Conservation (phyloP, 2,888 invertebrate species). For the Spialia ferax region DNA sequence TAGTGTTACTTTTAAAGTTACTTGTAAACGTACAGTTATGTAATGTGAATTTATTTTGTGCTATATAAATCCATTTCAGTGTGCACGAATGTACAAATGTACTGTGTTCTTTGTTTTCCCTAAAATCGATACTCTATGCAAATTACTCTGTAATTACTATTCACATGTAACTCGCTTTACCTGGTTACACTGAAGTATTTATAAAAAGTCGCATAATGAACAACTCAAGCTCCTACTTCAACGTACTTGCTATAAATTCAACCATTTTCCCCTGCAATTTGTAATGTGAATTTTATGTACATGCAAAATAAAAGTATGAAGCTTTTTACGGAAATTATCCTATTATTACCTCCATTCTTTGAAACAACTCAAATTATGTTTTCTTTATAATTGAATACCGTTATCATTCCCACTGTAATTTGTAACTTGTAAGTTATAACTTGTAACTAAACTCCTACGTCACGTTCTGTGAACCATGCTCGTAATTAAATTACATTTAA, state of each 20-base stretch:
- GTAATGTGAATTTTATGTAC: background rate
- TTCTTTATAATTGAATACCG: no score
- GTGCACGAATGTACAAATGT: background rate
- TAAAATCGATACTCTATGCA: constrained; percentile 26
- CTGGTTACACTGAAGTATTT: background rate
- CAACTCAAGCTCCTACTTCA: background rate
- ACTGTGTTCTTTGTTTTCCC: background rate
- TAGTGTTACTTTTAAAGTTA: no score
- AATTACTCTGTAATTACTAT: constrained; percentile 23
- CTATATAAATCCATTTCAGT: background rate
- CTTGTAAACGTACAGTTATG: no score
- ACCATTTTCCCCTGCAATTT: background rate
- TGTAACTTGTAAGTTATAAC: no score
- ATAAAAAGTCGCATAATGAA: background rate
- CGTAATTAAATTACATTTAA: background rate
- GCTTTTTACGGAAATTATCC: no score
- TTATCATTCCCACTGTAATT: no score
- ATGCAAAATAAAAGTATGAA: no score
- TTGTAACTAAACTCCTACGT: no score
- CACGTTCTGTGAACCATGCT: background rate
- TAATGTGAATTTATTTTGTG: background rate
- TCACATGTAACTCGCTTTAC: constrained; percentile 20
- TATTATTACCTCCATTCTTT: no score
- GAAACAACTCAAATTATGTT: no score
- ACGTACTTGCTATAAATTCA: background rate